Conservation (phyloP, 2,888 invertebrate genomes). For the Drosophila yooni region DNA sequence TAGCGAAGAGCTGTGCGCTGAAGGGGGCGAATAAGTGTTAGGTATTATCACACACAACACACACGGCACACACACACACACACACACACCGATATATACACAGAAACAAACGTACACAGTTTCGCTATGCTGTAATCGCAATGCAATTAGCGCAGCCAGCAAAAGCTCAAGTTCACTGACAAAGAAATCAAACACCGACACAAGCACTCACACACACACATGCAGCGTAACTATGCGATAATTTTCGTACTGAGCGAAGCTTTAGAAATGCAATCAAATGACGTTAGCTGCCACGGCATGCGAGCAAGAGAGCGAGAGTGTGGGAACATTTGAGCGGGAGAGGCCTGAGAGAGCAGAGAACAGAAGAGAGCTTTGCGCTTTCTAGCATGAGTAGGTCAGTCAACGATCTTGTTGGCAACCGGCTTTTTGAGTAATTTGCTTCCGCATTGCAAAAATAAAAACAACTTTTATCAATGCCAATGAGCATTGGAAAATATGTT, state of each 20-base stretch:
- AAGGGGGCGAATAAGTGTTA: conserved; percentile 22
- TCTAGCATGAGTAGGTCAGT: conserved; percentile 71
- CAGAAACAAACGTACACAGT: conserved; percentile 27
- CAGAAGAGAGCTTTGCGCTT: conserved; percentile 1
- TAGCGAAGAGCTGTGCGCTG: conserved; percentile 7
- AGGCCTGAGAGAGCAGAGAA: conserved; percentile 10
- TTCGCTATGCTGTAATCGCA: conserved; percentile 76
- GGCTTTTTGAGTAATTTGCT: conserved; percentile 70
- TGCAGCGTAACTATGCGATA: conserved; percentile 61
- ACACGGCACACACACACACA: conserved; percentile 20
- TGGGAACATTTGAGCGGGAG: conserved; percentile 1
- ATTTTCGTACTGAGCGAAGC: conserved; percentile 72
- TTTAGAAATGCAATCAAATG: conserved; percentile 79
- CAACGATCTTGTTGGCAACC: conserved; percentile 76
- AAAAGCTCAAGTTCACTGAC: conserved; percentile 81
- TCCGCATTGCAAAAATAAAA: conserved; percentile 65
- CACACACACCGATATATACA: background rate
- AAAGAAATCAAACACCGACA: conserved; percentile 73
- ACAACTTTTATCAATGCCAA: conserved; percentile 63
- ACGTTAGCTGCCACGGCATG: conserved; percentile 56
- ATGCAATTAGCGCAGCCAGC: conserved; percentile 76
- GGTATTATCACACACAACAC: conserved; percentile 68
- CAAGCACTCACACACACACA: conserved; percentile 23
- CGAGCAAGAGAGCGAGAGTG: conserved; percentile 15
- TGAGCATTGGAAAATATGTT: conserved; percentile 28